Percentiles rank a stretch among this genome's conserved stretches.
Evolutionary conservation across 2,113 vertebrate species (phyloP).

Genomic region (Chaetodon trifascialis): DNA sequence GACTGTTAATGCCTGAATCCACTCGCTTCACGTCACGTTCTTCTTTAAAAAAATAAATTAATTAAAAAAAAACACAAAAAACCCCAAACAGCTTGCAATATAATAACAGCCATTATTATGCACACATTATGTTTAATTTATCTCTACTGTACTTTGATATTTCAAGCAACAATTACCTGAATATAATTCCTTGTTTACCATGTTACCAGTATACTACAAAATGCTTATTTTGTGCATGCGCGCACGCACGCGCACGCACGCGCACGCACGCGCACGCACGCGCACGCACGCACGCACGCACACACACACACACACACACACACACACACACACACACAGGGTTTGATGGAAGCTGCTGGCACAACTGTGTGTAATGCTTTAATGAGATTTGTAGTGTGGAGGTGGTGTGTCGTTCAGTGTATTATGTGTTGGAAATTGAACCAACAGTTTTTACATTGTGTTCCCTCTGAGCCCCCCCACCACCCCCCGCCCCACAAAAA

Average conservation of each 20-base stretch:
- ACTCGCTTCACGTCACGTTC: not conserved
- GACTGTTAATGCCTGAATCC: conserved; percentile 1
- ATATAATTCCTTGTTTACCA: conserved; percentile 14
- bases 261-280: not conserved
- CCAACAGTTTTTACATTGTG: conserved; percentile 31
- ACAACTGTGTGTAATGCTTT: conserved; percentile 49
- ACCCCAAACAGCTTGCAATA: not conserved
- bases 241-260: not conserved
- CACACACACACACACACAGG: not conserved
- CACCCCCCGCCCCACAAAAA: not conserved
- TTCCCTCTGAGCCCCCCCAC: not conserved
- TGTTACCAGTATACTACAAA: not conserved
- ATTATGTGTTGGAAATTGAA: conserved; percentile 54
- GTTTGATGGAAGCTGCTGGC: conserved; percentile 36
- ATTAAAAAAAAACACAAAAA: no score
- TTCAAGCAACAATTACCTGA: not conserved
- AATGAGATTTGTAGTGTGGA: conserved; percentile 68
- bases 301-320: not conserved
- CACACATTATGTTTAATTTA: not conserved
- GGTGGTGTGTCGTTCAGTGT: conserved; percentile 46
- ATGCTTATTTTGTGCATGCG: not conserved
- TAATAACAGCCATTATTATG: not conserved
- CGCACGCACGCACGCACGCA: not conserved
- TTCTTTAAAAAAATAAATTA: not conserved
- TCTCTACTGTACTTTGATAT: not conserved